Evolutionary conservation across 1,140 invertebrate genomes (phyloP).

Genomic region (Drosophila pachea): DNA sequence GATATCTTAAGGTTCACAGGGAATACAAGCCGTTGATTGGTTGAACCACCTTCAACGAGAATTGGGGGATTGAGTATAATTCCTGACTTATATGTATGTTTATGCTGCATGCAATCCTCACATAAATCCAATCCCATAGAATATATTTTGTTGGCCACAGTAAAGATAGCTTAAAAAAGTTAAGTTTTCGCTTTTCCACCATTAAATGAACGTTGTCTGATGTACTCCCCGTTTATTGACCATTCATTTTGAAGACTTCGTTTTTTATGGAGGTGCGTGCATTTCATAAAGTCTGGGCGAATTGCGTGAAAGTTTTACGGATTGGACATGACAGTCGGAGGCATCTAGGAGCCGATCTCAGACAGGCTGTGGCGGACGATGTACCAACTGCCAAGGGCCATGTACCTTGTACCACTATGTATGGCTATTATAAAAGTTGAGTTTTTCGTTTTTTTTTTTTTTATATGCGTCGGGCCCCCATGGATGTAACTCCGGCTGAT

Average conservation of each 20-base stretch:
- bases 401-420: slow-evolving; percentile 46
- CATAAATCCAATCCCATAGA: too few species aligned
- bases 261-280: slow-evolving; percentile 45
- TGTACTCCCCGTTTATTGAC: slow-evolving; percentile 22
- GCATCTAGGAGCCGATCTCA: not conserved
- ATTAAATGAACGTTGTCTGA: not conserved
- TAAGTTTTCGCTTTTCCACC: too few species aligned
- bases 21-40: too few species aligned
- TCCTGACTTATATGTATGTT: too few species aligned
- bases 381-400: not conserved
- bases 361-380: slow-evolving; percentile 1
- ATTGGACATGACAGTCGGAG: slow-evolving; percentile 62
- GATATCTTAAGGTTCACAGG: too few species aligned
- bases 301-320: slow-evolving; percentile 66
- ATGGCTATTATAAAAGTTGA: slow-evolving; percentile 65
- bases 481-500: slow-evolving; percentile 40
- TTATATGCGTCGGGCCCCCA: slow-evolving; percentile 57
- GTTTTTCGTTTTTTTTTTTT: slow-evolving; percentile 39
- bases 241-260: slow-evolving; percentile 16
- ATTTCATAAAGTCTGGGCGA: slow-evolving; percentile 64
- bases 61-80: too few species aligned
- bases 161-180: too few species aligned
- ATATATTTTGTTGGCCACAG: too few species aligned
- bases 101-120: too few species aligned
- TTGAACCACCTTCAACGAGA: too few species aligned